These are phyloP conservation scores for Synanthedon formicaeformis DNA, from an alignment of 2,888 invertebrate genomes.

Conservation along the genomic window DNA sequence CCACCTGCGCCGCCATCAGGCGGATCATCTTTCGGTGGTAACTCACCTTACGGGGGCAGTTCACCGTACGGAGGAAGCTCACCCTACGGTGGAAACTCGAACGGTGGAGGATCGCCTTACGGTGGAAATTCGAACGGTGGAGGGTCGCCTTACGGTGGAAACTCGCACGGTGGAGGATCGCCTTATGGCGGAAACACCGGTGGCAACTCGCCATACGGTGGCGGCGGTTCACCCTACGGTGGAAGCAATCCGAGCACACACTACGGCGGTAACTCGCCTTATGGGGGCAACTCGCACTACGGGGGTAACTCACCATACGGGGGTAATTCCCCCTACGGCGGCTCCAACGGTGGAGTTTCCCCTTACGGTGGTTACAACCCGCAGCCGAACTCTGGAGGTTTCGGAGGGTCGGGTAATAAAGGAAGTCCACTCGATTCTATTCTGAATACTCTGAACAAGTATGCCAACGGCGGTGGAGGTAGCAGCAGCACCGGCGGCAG, in stretches of 20 bases:
- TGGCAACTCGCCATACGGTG: slow-evolving; percentile 15
- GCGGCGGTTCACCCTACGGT: slow-evolving; percentile 5
- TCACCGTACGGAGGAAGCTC: slow-evolving; percentile 10
- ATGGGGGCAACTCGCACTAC: slow-evolving; percentile 15
- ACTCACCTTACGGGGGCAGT: slow-evolving; percentile 12
- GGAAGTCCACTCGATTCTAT: slow-evolving; percentile 35
- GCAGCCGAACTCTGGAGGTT: slow-evolving; percentile 1
- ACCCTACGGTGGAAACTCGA: slow-evolving; percentile 12
- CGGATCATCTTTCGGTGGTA: slow-evolving; percentile 4
- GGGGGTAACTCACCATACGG: slow-evolving; percentile 13
- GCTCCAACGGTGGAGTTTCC: slow-evolving; percentile 6
- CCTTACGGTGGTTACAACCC: slow-evolving; percentile 16
- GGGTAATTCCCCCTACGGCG: slow-evolving; percentile 11
- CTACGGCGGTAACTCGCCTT: slow-evolving; percentile 8
- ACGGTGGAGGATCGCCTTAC: slow-evolving; percentile 14
- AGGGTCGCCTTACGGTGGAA: slow-evolving; percentile 11
- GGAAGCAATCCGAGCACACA: slow-evolving; percentile 12
- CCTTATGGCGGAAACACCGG: slow-evolving; percentile 17
- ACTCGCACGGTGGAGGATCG: slow-evolving; percentile 15
- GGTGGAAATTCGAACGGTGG: slow-evolving; percentile 7
- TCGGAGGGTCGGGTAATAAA: slow-evolving; percentile 15
- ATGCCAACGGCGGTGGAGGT: slow-evolving; percentile 27
- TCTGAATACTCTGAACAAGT: slow-evolving; percentile 35
- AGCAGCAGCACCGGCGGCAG: slow-evolving; percentile 7
- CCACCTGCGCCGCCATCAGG: slow-evolving; percentile 52